Evolutionary conservation across 2,888 invertebrate genomes (phyloP), one percentile per base, ranked within the genome.

Genomic region (Ectemnius continuus): DNA sequence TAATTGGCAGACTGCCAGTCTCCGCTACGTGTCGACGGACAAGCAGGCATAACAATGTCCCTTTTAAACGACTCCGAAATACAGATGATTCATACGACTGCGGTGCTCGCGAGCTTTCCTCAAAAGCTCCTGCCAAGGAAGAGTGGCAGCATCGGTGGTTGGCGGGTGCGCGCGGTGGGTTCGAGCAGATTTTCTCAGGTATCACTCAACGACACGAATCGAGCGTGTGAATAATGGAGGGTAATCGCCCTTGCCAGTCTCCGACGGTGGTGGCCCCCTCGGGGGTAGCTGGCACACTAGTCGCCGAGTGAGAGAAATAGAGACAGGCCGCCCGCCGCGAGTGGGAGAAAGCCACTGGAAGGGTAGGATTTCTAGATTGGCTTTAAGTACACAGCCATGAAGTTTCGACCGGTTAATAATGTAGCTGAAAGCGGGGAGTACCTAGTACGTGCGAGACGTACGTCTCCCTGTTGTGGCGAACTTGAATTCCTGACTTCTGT

Each of bases 141-240:
- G 36, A 36, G 36, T 23, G 23, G 23, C 23, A 23, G 3, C 23
- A 23, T 23, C 23, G 23, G 23, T 3, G 23, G 23, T 2, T 23
- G 3, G 23, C 23, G 20, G 1, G 20, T 2, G 20, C 20, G 20
- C 20, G 56, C 56, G n/a, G 71, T 59, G 69, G 77, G 80, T 75
- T 81, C 73, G 80, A 80, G 77, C 75, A 81, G 80, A 81, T 83
- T 82, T 79, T 73, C 82, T 83, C 77, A 79, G 82, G 82, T 87
- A 87, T 87, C 87, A 86, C 80, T 86, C 84, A 85, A 76, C 85
- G 79, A 76, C 75, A 81, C 81, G 85, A 87, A 86, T 66, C 61
- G 76, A 81, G 82, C 86, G 88, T 84, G 87, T 89, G 88, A 89
- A 89, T 89, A 89, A 89, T 89, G 82, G 82, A 89, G 85, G 83